phyloP scores from a whole-genome alignment of 2,797 vertebrate genomes.

The Lacerta bilineata region DNA sequence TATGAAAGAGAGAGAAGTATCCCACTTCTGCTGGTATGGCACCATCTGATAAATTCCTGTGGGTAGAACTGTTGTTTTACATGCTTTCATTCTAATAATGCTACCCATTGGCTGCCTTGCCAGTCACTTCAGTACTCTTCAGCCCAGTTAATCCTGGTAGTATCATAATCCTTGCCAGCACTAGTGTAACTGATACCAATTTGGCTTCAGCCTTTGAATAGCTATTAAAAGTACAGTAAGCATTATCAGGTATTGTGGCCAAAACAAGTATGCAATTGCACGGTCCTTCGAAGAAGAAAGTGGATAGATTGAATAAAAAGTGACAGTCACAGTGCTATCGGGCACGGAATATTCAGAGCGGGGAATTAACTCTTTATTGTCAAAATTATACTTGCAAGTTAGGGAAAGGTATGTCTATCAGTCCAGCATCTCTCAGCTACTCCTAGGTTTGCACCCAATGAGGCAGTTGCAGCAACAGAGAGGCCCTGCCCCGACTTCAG shows the following conservation, averaged over 20 bases:
- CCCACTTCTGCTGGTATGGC: not conserved
- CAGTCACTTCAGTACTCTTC: not conserved
- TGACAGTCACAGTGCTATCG: not conserved
- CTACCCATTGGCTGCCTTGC: not conserved
- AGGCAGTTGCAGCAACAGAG: no score
- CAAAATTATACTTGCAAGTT: no score
- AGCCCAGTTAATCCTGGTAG: not conserved
- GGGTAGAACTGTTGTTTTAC: not conserved
- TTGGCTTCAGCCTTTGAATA: not conserved
- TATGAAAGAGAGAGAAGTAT: no score
- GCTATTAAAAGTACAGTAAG: not conserved
- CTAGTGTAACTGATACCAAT: not conserved
- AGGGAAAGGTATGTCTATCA: no score
- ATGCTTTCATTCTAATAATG: not conserved
- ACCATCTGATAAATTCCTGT: not conserved
- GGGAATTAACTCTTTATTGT: no score
- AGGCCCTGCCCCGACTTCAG: no score
- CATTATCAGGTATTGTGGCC: slow-evolving; percentile 12
- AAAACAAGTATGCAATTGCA: not conserved
- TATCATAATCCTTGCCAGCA: not conserved
- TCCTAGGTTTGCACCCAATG: no score
- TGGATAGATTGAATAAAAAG: slow-evolving; percentile 7
- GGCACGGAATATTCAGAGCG: no score
- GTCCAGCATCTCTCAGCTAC: no score
- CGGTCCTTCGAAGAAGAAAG: not conserved